Evolutionary conservation across 2,888 invertebrate genomes (phyloP).

Genomic region (Serripes groenlandicus): DNA sequence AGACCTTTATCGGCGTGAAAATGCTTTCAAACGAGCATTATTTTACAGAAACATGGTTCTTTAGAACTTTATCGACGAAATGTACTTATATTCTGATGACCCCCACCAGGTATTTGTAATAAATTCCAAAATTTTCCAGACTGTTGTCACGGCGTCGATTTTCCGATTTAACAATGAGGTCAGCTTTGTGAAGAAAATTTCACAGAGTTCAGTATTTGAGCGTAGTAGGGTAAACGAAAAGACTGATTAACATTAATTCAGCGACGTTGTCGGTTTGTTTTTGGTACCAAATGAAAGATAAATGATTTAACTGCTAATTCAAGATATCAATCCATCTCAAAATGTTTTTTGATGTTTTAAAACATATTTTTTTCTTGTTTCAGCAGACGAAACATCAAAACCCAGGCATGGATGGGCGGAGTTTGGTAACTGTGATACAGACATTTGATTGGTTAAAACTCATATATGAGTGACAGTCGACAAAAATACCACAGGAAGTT

Average conservation of each 20-base stretch:
- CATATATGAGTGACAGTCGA: constrained; percentile 46
- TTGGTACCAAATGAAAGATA: background rate
- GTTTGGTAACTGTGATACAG: constrained; percentile 18
- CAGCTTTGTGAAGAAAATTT: constrained; percentile 57
- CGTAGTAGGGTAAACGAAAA: constrained; percentile 50
- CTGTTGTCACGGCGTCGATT: constrained; percentile 50
- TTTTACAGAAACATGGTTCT: background rate
- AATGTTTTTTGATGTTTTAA: background rate
- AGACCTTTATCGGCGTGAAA: constrained; percentile 62
- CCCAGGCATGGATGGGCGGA: constrained; percentile 60
- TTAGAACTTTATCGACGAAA: background rate
- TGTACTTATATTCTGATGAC: background rate
- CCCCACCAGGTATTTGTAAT: background rate
- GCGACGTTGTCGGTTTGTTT: too few species aligned
- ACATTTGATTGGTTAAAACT: constrained; percentile 51
- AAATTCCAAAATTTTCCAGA: constrained; percentile 2
- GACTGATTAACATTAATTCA: background rate
- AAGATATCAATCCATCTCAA: background rate
- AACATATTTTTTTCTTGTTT: constrained; percentile 24
- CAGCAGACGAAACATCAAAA: constrained; percentile 54
- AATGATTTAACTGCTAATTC: background rate
- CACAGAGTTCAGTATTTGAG: constrained; percentile 18
- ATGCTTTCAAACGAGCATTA: constrained; percentile 1
- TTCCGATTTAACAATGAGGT: constrained; percentile 64
- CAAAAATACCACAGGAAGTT: constrained; percentile 14